phyloP scores from a whole-genome alignment of 2,797 vertebrate genomes.

The Ctenopoma multispine region DNA sequence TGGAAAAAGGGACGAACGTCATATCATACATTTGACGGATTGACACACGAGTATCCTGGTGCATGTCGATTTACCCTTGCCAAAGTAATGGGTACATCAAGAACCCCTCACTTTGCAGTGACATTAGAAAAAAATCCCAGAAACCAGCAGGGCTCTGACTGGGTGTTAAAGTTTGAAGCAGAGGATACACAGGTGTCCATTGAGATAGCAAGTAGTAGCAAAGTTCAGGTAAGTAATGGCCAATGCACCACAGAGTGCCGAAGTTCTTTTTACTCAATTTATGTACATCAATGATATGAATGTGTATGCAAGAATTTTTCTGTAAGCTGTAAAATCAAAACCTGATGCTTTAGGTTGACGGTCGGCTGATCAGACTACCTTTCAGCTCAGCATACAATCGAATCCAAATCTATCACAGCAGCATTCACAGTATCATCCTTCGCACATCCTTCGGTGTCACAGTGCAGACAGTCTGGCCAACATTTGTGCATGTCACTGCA shows the following conservation, averaged over 20 bases:
- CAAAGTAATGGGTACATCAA: too few relatives aligned
- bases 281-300: too few relatives aligned
- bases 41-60: constrained; percentile 73
- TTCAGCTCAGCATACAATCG: constrained; percentile 30
- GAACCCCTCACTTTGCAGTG: too few relatives aligned
- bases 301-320: too few relatives aligned
- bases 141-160: constrained; percentile 49
- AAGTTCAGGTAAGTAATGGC: too few relatives aligned
- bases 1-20: constrained; percentile 65
- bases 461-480: constrained; percentile 73
- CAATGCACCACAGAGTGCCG: too few relatives aligned
- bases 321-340: too few relatives aligned
- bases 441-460: constrained; percentile 74
- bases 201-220: constrained; percentile 49
- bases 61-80: constrained; percentile 74
- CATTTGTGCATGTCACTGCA: constrained; percentile 65
- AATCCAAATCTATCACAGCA: constrained; percentile 70
- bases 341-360: constrained; percentile 78
- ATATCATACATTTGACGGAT: constrained; percentile 78
- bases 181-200: constrained; percentile 59
- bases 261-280: too few relatives aligned
- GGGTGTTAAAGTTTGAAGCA: constrained; percentile 68
- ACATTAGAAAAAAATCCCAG: constrained; percentile 69
- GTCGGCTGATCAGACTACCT: constrained; percentile 67
- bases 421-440: constrained; percentile 63